Base-by-base conservation (phyloP, 92 coral and sea anemone genomes). In the Virgularia gustaviana region DNA sequence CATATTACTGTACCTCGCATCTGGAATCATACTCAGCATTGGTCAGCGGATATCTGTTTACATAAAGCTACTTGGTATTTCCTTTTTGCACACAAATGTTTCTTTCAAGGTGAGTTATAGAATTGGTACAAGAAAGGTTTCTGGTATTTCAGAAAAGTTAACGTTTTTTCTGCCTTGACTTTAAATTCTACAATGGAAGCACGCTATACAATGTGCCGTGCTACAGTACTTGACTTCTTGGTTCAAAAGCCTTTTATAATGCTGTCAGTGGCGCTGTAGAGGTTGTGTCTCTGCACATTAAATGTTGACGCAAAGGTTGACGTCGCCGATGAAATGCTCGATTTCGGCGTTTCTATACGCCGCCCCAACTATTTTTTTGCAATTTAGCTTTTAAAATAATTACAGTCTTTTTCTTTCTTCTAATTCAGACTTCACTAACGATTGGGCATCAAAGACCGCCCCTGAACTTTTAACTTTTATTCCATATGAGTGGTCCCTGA, bases 21-120 rank as follows among this genome's bases (percentile, higher is more conserved):
- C 23, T 94, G 99, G 99, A 94, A 94, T 64, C 96, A 89, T 60
- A 89, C 96, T 1, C 99, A 94, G 60, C 99, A 94, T 78, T 94
- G 99, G 99, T 42, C 90, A 11, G 88, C 90, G 71, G 99, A 94
- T 66, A 58, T 94, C 51, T 87, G 84, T 34, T 83, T 85, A 8
- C 52, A 68, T 73, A 85, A 87, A 56, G 96, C 88, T 38, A 84
- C 99, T 2, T 89, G 96, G 95, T 85, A 82, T 71, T 94, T 90
- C 70, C 78, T 94, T 57, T 94, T 94, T 86, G 87, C 96, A 36
- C 99, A 94, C 88, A 94, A 94, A 79, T 89, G 77, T 84, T 94
- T 81, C 70, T 94, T 94, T 61, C 96, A 94, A 94, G 99, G 99
- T 94, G 37, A 29, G 4, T 6, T 27, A 5, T 24, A 7, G 2